Conservation (phyloP, 2,797 vertebrate genomes). For the Molossus molossus region DNA sequence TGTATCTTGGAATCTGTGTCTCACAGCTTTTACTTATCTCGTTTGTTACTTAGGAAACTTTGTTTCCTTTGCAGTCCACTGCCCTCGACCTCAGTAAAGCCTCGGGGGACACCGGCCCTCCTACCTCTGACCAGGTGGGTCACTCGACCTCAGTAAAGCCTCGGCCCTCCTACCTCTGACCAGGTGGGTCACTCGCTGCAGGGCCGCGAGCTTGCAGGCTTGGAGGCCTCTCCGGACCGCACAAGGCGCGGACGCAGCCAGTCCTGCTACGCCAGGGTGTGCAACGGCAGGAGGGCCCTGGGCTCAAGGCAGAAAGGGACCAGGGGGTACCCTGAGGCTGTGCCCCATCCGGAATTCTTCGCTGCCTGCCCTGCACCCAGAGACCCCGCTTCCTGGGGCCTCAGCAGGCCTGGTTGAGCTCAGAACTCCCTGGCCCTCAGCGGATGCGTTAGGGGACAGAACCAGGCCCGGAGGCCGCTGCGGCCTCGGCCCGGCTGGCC, state of each 20-base stretch:
- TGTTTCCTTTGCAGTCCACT: not conserved
- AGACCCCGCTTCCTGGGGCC: not conserved
- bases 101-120: too few species aligned
- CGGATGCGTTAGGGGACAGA: fast-evolving
- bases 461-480: fast-evolving
- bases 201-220: fast-evolving
- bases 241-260: fast-evolving
- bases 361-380: not conserved
- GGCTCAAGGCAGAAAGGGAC: not conserved
- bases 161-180: too few species aligned
- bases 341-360: not conserved
- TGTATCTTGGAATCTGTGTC: not conserved
- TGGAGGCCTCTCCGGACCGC: fast-evolving
- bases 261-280: fast-evolving
- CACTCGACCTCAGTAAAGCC: too few species aligned
- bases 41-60: not conserved
- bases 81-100: not conserved
- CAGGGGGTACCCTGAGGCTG: fast-evolving
- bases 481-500: fast-evolving
- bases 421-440: not conserved
- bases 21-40: not conserved
- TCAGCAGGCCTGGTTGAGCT: not conserved
- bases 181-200: fast-evolving
- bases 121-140: too few species aligned
- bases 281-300: fast-evolving